Base-by-base conservation (phyloP, 2,888 invertebrate genomes). In the Drosophila pseudotalamancana region DNA sequence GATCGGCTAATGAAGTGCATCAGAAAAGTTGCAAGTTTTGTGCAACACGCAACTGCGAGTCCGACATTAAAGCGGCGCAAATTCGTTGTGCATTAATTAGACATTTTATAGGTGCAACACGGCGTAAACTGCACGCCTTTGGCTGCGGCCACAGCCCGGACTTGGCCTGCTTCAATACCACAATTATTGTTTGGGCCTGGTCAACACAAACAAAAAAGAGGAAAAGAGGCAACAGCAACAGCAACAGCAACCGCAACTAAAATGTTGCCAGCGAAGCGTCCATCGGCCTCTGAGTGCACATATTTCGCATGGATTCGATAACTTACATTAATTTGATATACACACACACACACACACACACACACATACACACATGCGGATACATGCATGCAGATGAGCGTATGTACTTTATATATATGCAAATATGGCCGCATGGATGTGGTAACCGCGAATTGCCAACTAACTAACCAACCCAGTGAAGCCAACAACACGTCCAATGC, bases 41-140 rank as follows among this genome's bases (percentile, higher is more conserved):
- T 50, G 19, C 55, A 49, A 31, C 35, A 37, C 18, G 75, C 71
- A 69, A 69, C 45, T 45, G 46, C 46, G 31, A 31, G 27, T 37
- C 18, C 45, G 43, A 57, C 64, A 74, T 64, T 69, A 66, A 77
- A 78, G 78, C 81, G 79, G 82, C 82, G 72, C 85, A 78, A 83
- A 83, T 86, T 83, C 83, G 86, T 83, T 83, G 81, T 76, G 83
- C 77, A 83, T 83, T 83, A 83, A 83, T 83, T 83, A 86, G 84
- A 86, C 82, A 81, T 81, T 81, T 84, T 81, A 81, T 81, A 84
- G 81, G 81, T 84, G 85, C 85, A 81, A 81, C 77, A 77, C 73
- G 82, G 81, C 78, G 72, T 81, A 66, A 72, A 76, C 70, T 80
- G 80, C 69, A 78, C 51, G 64, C 64, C 64, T 54, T 50, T 46